Evolutionary conservation across 2,888 invertebrate species (phyloP).

Genomic region (Diarsia dahlii): DNA sequence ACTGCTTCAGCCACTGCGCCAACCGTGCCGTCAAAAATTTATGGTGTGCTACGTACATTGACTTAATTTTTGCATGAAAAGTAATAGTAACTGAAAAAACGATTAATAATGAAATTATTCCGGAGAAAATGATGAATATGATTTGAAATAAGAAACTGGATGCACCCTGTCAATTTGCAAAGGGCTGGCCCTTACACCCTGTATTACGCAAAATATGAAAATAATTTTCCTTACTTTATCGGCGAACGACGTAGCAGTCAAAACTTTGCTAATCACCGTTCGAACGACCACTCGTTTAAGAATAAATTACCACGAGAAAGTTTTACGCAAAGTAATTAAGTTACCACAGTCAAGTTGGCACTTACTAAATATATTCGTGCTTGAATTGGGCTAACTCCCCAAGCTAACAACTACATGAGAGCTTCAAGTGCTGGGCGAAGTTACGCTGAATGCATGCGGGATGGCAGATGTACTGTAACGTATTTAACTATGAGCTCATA

Average conservation of each 20-base stretch:
- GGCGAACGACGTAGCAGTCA: slow-evolving; percentile 56
- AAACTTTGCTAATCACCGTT: slow-evolving; percentile 83
- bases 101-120: too few relatives aligned
- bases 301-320: slow-evolving; percentile 81
- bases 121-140: too few relatives aligned
- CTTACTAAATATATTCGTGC: slow-evolving; percentile 64
- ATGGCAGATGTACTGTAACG: slow-evolving; percentile 12
- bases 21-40: too few relatives aligned
- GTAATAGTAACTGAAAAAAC: too few relatives aligned
- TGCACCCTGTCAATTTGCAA: too few relatives aligned
- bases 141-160: too few relatives aligned
- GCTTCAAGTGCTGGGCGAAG: slow-evolving; percentile 40
- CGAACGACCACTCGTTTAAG: slow-evolving; percentile 80
- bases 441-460: slow-evolving; percentile 44
- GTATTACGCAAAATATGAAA: slow-evolving; percentile 49
- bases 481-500: slow-evolving; percentile 11
- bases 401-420: slow-evolving; percentile 50
- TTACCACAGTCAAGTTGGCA: slow-evolving; percentile 73
- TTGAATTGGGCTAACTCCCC: slow-evolving; percentile 52
- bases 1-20: too few relatives aligned
- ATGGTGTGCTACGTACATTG: too few relatives aligned
- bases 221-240: slow-evolving; percentile 62
- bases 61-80: too few relatives aligned
- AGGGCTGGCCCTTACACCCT: too few relatives aligned
- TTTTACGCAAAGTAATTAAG: slow-evolving; percentile 80